Evolutionary conservation across 2,797 vertebrate genomes (phyloP), one percentile per base, ranked within the genome.

Genomic region (Distichodus sexfasciatus): DNA sequence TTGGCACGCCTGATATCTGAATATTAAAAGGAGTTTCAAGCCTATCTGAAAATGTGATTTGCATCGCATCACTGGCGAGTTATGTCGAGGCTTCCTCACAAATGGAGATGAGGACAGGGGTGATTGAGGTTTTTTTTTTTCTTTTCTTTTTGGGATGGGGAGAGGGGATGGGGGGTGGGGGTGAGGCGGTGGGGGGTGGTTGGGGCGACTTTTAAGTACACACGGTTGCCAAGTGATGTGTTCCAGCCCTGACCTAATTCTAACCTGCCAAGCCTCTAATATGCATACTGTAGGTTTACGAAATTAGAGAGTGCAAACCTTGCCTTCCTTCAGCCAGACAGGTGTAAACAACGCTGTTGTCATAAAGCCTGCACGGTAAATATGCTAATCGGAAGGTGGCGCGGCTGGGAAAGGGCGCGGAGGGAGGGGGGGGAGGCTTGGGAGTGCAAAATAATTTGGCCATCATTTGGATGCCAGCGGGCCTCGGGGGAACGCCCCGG

Each of bases 1-100:
- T 87, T 86, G 81, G 87, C 84, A 85, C 84, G 89, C 87, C 87
- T 90, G 86, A 88, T 90, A 90, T 91, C 87, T 90, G 89, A 91
- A 91, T 92, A 92, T 91, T 92, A 91, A 92, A 91, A 89, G 85
- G 89, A 90, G 89, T 91, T 90, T 91, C 88, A 89, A 90, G 90
- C 90, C 92, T 90, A 91, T 92, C 90, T 91, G 90, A 86, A 90
- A 91, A 92, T 90, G 90, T 91, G 90, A 92, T 92, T 91, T 90
- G 88, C 89, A 91, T 91, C 91, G 89, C 86, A 87, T 88, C 90
- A 81, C 74, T 89, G 87, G 90, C 91, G 90, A n/a, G n/a, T n/a
- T n/a, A 91, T 84, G 83, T 86, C 88, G 2, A 87, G 87, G 87
- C 90, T 87, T 89, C 90, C 87, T 86, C 87, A 83, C 86, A 75